Base-by-base conservation (phyloP, 2,888 invertebrate species). In the Parnassius apollo region DNA sequence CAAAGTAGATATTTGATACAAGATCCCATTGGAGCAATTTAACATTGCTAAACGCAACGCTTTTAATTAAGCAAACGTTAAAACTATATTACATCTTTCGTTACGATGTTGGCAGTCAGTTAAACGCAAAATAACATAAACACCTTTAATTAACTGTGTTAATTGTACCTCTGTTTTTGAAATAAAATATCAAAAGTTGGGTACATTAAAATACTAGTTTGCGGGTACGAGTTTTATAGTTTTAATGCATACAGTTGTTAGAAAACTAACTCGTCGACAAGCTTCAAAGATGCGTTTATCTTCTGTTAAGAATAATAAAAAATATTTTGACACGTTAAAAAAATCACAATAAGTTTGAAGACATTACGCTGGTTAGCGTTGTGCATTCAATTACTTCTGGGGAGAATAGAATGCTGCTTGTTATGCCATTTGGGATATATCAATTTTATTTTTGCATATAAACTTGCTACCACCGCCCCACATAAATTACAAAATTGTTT, bases 91-190 rank as follows among this genome's bases (percentile, higher is more conserved):
- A 60, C 49, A 55, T 54, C 42, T 52, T 46, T 57, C 54, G 49
- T 35, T 35, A 51, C 42, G 44, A 44, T 61, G 57, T 57, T 45
- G 42, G 53, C 51, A 35, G 13, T 57, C 35, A 49, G 2, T 49
- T 44, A 44, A 48, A 51, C 42, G 54, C 25, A 13, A 61, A 61
- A 58, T 63, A 59, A 58, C 50, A 42, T 58, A 35, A 62, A 57
- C 62, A 58, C 45, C 54, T 59, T 54, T 54, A 62, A 58, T 58
- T 58, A 54, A 54, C 46, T 18, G 42, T 10, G 48, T 42, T 57
- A 48, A 10, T 46, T 48, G 22, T 55, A 49, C 44, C 22, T 51
- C 45, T 35, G 35, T 61, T 57, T 56, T 61, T 61, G 45, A 61
- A 51, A 42, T 8, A 35, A 57, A 52, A 57, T 57, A 61, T 25